phyloP scores from a whole-genome alignment of 2,113 vertebrate species.

The Prinia subflava region DNA sequence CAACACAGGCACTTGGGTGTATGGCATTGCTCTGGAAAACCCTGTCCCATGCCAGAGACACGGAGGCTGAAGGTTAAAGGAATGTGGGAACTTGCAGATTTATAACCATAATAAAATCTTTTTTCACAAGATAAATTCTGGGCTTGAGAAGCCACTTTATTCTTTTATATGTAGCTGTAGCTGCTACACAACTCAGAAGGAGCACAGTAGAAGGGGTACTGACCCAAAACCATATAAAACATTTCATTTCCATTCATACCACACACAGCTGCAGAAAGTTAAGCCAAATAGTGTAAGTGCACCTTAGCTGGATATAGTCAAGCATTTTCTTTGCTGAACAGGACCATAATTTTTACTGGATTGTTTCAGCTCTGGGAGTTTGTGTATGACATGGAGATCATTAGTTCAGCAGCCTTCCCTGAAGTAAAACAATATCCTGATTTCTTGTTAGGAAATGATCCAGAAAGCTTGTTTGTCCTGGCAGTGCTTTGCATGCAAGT shows the following conservation, averaged over 20 bases:
- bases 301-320: background rate
- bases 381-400: background rate
- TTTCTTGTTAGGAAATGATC: conserved; percentile 1
- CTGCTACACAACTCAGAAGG: background rate
- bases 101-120: background rate
- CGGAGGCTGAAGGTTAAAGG: background rate
- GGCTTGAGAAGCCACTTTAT: background rate
- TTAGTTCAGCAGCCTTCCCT: background rate
- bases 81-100: background rate
- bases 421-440: background rate
- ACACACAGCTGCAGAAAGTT: background rate
- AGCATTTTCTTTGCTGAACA: background rate
- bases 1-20: background rate
- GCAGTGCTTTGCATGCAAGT: background rate
- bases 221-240: background rate
- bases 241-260: background rate
- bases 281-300: background rate
- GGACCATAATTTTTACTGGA: background rate
- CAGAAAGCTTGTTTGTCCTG: conserved; percentile 14
- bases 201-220: background rate
- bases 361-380: background rate
- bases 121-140: background rate
- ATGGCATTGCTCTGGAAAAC: background rate
- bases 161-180: background rate
- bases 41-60: background rate